Evolutionary conservation across 2,888 invertebrate genomes (phyloP), one percentile per base, ranked within the genome.

Genomic region (Cosmia trapezina): DNA sequence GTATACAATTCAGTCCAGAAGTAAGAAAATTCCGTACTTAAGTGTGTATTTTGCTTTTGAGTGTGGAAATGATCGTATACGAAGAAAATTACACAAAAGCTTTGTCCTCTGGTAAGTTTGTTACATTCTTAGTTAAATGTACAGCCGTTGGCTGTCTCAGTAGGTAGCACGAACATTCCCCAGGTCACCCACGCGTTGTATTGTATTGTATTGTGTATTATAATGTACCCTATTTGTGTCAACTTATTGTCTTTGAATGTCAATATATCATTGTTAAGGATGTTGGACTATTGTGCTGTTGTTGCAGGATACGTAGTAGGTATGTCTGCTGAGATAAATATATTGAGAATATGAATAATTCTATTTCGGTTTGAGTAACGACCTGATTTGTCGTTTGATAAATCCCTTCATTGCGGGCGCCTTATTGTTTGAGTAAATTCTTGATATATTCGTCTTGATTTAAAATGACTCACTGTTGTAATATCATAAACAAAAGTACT

Each of bases 181-280:
- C 78, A 73, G 76, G 76, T 80, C 86, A 81, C 85, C 87, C 83
- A 88, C 88, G 87, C 86, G 75, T 81, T 84, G 83, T 85, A 86
- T 86, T 85, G 83, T 85, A 86, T 86, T 85, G 86, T 87, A 76
- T 83, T 85, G 82, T 83, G 84, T 87, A 85, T 87, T 86, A 86
- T 87, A 87, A 89, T 89, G 89, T 88, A 88, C 87, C 83, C 83
- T 86, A 86, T 86, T 86, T 86, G 89, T 90, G 91, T 89, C 91
- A 89, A 89, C 87, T 90, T 89, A 90, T 91, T 90, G 91, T 91
- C 88, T 86, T 86, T 84, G 85, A 84, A 86, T 86, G 81, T 86
- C 86, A 78, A 86, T 86, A 84, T 86, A 87, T 88, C 87, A 87
- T 85, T 84, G 87, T 83, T 83, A 85, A 85, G 85, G 86, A 88